Conservation (phyloP, 2,888 invertebrate genomes). For the Orthosia cruda region DNA sequence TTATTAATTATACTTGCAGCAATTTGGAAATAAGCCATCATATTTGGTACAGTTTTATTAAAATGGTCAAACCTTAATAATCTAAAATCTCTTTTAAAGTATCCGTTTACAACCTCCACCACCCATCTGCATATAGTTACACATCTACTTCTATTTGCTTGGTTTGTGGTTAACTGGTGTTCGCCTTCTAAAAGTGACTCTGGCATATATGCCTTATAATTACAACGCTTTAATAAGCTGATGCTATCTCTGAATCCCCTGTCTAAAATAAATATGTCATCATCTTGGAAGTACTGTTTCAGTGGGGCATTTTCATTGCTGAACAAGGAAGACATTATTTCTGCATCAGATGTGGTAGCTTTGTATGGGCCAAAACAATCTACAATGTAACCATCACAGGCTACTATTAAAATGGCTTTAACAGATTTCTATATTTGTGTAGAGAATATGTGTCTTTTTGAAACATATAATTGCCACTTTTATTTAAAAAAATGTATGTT, state of each 20-base stretch:
- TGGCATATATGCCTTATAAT: constrained; percentile 14
- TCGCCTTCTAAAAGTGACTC: constrained; percentile 9
- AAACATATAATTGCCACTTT: constrained; percentile 24
- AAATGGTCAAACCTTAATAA: constrained; percentile 12
- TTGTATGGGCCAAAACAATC: constrained; percentile 35
- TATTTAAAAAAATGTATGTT: constrained; percentile 29
- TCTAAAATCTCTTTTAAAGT: constrained; percentile 14
- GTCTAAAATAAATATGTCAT: constrained; percentile 24
- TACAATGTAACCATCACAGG: constrained; percentile 26
- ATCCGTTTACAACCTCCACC: constrained; percentile 14
- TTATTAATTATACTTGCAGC: constrained; percentile 26
- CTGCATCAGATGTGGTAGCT: constrained; percentile 17
- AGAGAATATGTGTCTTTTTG: not conserved
- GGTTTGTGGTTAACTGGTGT: constrained; percentile 3
- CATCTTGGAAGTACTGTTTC: constrained; percentile 6
- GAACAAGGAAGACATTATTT: constrained; percentile 7
- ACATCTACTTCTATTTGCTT: constrained; percentile 11
- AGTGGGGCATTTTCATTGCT: constrained; percentile 18
- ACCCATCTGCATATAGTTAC: constrained; percentile 7
- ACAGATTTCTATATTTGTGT: constrained; percentile 1
- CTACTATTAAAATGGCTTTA: constrained; percentile 6
- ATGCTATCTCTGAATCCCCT: constrained; percentile 13
- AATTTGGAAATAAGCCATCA: constrained; percentile 30
- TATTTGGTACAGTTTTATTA: constrained; percentile 20
- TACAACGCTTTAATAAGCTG: constrained; percentile 1